Evolutionary conservation across 1,140 invertebrate species (phyloP).

Genomic region (Drosophila lowei): DNA sequence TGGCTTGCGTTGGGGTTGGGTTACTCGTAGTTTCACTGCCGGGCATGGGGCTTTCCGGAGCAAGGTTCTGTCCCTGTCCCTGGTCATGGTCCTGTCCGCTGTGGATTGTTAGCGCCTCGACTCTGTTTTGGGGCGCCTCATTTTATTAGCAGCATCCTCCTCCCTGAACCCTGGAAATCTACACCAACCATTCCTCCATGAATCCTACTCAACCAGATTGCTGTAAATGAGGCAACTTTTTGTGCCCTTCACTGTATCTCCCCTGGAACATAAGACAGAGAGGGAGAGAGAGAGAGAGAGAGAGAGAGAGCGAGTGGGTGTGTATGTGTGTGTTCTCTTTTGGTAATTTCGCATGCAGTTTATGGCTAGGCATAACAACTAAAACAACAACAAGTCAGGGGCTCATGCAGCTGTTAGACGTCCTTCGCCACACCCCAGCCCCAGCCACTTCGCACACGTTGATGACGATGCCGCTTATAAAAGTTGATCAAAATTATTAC

Average conservation of each 20-base stretch:
- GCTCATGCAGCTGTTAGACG: slow-evolving; percentile 58
- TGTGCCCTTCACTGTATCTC: slow-evolving; percentile 11
- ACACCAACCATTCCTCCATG: neutral
- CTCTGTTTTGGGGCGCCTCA: slow-evolving; percentile 40
- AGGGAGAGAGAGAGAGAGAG: slow-evolving; percentile 1
- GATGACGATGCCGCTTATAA: slow-evolving; percentile 61
- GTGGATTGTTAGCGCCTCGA: slow-evolving; percentile 69
- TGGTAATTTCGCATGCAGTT: slow-evolving; percentile 77
- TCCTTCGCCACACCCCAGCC: neutral
- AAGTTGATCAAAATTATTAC: slow-evolving; percentile 81
- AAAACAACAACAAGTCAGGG: slow-evolving; percentile 28
- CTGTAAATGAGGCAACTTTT: slow-evolving; percentile 69
- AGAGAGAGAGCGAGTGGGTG: slow-evolving; percentile 1
- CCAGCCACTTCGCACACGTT: slow-evolving; percentile 21
- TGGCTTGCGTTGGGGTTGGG: slow-evolving; percentile 38
- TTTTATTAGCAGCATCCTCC: slow-evolving; percentile 67
- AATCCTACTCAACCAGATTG: slow-evolving; percentile 41
- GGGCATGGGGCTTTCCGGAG: slow-evolving; percentile 29
- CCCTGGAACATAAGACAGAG: slow-evolving; percentile 24
- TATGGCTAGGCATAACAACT: slow-evolving; percentile 65
- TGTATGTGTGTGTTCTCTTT: slow-evolving; percentile 51
- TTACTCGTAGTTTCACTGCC: slow-evolving; percentile 35
- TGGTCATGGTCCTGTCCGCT: slow-evolving; percentile 26
- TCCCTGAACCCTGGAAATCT: neutral
- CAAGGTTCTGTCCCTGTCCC: neutral